phyloP scores from a whole-genome alignment of 2,888 invertebrate genomes.

The Heliconius hortense region DNA sequence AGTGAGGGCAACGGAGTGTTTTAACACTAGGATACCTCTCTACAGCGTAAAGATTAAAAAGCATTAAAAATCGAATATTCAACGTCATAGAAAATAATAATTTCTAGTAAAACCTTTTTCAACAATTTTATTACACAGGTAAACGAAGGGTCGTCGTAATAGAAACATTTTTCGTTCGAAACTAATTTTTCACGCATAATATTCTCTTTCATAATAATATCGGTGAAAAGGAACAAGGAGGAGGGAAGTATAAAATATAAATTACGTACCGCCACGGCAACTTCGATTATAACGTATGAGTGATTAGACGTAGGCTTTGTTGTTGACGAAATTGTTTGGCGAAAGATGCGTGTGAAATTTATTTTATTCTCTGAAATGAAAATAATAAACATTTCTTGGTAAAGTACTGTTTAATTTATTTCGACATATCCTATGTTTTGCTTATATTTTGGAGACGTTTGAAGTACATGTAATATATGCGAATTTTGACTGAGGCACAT shows the following conservation, averaged over 20 bases:
- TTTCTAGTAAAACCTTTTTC: constrained; percentile 2
- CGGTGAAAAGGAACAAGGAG: constrained; percentile 26
- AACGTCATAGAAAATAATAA: not conserved
- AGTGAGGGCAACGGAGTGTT: no score
- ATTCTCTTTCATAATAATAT: no score
- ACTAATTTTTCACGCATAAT: no score
- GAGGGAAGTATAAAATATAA: constrained; percentile 29
- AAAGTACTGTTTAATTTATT: not conserved
- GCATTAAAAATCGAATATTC: no score
- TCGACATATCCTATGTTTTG: not conserved
- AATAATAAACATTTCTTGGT: not conserved
- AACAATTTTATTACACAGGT: constrained; percentile 21
- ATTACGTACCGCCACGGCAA: constrained; percentile 24
- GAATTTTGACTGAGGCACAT: no score
- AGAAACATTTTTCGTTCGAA: constrained; percentile 9
- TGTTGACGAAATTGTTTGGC: constrained; percentile 4
- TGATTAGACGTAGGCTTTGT: constrained; percentile 25
- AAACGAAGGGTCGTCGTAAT: constrained; percentile 30
- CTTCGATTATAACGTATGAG: constrained; percentile 25
- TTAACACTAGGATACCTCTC: no score
- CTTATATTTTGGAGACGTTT: not conserved
- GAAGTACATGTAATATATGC: not conserved
- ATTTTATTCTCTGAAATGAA: not conserved
- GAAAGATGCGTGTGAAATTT: constrained; percentile 2
- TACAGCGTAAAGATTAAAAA: no score